Evolutionary conservation across 2,888 invertebrate species (phyloP).

Genomic region (Cheilosia scutellata): DNA sequence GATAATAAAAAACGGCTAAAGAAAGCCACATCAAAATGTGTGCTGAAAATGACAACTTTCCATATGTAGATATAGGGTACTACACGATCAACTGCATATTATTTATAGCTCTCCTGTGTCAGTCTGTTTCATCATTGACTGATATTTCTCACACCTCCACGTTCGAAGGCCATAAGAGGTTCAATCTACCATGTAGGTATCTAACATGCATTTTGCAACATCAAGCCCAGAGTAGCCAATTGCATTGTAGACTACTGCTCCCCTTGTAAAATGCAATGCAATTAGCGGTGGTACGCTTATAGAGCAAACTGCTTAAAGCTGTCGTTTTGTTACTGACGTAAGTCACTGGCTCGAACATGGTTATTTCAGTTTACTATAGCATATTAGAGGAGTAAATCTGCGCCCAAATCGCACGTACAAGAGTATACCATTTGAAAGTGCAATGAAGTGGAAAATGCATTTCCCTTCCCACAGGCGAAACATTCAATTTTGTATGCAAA

Average conservation of each 20-base stretch:
- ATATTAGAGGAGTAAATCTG: slow-evolving; percentile 6
- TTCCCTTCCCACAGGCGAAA: slow-evolving; percentile 22
- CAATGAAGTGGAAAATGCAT: slow-evolving; percentile 27
- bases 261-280: background rate
- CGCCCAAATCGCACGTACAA: slow-evolving; percentile 12
- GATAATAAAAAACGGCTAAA: too few species aligned
- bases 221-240: background rate
- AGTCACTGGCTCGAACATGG: background rate
- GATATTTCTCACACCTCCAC: slow-evolving; percentile 28
- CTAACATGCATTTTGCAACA: slow-evolving; percentile 14
- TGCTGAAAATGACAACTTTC: too few species aligned
- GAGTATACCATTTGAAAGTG: slow-evolving; percentile 11
- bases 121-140: background rate
- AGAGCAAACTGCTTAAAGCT: slow-evolving; percentile 26
- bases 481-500: slow-evolving; percentile 26
- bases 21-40: too few species aligned
- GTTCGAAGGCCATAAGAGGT: background rate
- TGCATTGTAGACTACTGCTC: background rate
- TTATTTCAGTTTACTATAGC: background rate
- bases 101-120: background rate
- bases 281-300: slow-evolving; percentile 24
- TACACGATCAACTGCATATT: background rate
- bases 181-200: background rate
- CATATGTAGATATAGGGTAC: too few species aligned
- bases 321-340: slow-evolving; percentile 17